Base-by-base conservation (phyloP, 2,797 vertebrate genomes). In the Bryconaethiops microstoma region DNA sequence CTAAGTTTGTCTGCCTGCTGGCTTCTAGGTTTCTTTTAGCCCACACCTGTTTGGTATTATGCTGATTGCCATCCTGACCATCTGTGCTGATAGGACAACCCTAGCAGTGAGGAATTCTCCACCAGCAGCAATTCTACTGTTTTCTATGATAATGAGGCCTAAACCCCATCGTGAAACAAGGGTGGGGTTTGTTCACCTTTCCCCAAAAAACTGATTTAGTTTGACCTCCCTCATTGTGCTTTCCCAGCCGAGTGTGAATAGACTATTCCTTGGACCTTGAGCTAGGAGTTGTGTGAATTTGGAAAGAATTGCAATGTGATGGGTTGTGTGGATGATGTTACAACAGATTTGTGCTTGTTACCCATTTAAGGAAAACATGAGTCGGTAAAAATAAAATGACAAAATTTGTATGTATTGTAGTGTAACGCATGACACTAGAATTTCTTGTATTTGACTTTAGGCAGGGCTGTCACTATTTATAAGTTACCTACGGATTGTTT, bases 1-100 rank as follows among this genome's bases (percentile, higher is more conserved):
- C 12, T 70, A 21, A 35, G 70, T 68, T 59, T 69, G 68, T 59
- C 68, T 68, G 71, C 21, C 55, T 75, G 67, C 77, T 72, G 29
- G 79, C 59, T 68, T 63, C 50, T 77, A 4, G 10, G 55, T 78
- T 80, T 81, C 74, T 77, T 84, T 80, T 79, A 69, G 39, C 63
- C 71, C 80, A 82, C 83, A 87, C 86, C 82, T 89, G 83, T 85
- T 87, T 86, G 82, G 84, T 73, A 84, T 85, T 88, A 86, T 50
- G 12, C 78, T 82, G 86, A 87, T 82, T 83, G 78, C 64, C 60
- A 77, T 75, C 75, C 74, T 78, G 81, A 76, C 83, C 78, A 84
- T 85, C 87, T 87, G 85, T 82, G 75, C 69, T 78, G 78, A 84
- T 54, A 80, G 70, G 69, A 75, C 70, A 73, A 76, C 78, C 52